Conservation (phyloP, 1,140 invertebrate genomes). For the Archivesica marissinica region DNA sequence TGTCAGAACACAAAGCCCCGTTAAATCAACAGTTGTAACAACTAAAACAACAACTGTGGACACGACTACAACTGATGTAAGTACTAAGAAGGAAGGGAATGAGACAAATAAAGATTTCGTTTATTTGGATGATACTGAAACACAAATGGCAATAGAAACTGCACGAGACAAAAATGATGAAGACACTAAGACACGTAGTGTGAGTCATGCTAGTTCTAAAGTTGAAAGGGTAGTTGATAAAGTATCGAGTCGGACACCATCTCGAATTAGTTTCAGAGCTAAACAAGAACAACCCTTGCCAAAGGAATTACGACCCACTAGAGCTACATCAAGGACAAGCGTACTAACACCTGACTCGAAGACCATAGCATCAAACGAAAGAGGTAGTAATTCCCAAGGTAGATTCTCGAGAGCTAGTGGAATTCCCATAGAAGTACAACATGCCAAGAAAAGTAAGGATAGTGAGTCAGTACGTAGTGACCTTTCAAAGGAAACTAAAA, state of each 20-base stretch:
- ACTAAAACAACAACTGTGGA: not conserved
- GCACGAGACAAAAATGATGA: slow-evolving; percentile 26
- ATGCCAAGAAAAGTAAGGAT: not conserved
- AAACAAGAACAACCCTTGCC: not conserved
- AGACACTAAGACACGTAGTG: not conserved
- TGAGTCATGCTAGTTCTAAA: not conserved
- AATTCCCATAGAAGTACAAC: not conserved
- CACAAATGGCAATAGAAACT: slow-evolving; percentile 52
- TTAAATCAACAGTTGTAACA: not conserved
- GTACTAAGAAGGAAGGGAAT: not conserved
- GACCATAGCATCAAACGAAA: not conserved
- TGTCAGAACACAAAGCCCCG: not conserved
- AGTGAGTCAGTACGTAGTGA: not conserved
- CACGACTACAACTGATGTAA: not conserved
- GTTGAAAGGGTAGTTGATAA: not conserved
- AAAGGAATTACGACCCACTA: not conserved
- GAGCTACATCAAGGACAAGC: slow-evolving; percentile 1
- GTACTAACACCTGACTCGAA: not conserved
- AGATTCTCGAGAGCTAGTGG: not conserved
- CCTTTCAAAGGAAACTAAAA: not conserved
- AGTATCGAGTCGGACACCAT: slow-evolving; percentile 5
- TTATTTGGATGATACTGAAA: slow-evolving; percentile 44
- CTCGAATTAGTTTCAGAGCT: slow-evolving; percentile 28
- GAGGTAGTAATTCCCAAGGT: not conserved
- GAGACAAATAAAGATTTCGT: not conserved